Evolutionary conservation across 2,113 vertebrate genomes (phyloP).

Genomic region (Heteronetta atricapilla): DNA sequence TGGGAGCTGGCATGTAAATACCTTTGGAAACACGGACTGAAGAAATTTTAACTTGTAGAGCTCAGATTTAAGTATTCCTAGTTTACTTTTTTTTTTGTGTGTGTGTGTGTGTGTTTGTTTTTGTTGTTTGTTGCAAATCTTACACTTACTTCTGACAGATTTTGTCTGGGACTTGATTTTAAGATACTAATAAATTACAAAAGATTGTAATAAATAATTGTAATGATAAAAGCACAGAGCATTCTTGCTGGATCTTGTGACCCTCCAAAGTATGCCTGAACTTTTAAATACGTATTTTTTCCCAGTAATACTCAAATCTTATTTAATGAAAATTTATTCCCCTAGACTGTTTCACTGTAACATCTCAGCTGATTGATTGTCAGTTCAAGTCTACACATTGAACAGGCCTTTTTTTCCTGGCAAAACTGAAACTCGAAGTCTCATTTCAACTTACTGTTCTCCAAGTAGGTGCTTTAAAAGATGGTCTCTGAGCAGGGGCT

Average conservation of each 20-base stretch:
- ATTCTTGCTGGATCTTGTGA: background rate
- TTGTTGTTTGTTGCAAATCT: background rate
- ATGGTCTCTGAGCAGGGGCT: background rate
- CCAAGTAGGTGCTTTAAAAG: slow-evolving; percentile 23
- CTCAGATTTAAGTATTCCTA: background rate
- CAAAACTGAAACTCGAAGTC: slow-evolving; percentile 24
- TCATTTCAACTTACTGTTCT: background rate
- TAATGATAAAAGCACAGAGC: background rate
- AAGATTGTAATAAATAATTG: background rate
- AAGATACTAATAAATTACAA: background rate
- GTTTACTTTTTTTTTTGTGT: background rate
- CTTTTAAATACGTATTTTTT: background rate
- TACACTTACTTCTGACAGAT: background rate
- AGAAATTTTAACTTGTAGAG: background rate
- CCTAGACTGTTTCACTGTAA: background rate
- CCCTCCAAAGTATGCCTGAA: background rate
- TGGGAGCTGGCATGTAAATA: background rate
- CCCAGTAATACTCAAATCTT: background rate
- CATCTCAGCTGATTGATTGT: slow-evolving; percentile 20
- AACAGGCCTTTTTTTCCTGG: background rate
- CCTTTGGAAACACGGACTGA: background rate
- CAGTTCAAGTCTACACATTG: background rate
- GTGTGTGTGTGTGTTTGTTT: no score
- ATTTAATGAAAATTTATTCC: background rate
- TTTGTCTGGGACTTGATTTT: background rate